Evolutionary conservation across 2,113 vertebrate species (phyloP), one percentile per base, ranked within the genome.

Genomic region (Henicopernis longicauda): DNA sequence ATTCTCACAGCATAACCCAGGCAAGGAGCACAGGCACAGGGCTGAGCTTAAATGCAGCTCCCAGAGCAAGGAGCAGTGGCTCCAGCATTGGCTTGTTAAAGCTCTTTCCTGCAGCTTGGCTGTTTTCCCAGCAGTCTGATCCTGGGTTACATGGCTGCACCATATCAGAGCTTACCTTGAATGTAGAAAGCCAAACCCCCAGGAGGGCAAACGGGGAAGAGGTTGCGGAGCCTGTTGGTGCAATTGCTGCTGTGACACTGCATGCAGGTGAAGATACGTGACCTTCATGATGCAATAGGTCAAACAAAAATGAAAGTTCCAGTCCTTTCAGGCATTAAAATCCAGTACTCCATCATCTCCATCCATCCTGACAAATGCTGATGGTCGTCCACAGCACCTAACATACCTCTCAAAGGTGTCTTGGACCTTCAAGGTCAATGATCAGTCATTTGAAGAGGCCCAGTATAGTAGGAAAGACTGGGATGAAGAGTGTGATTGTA

Each of bases 261-360:
- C 3, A 1, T 17, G 29, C 26, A 62, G 58, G 25, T 0, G 1
- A 6, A 7, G 8, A 36, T 58, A 45, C 25, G 17, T 85, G 65
- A 57, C 36, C 25, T 85, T 89, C 21, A 11, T 72, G 71, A 69
- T 69, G 26, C 27, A 72, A 4, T 5, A 92, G 84, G 36, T 63
- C 45, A 82, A 81, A 74, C 9, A 25, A 65, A 87, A 85, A 74
- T 32, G 1, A 45, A 82, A 61, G 32, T 20, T 70, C 13, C 3
- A 32, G 40, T 70, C 45, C 29, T 82, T 85, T 95, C 23, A 62
- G 70, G 7, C 15, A 8, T 85, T 89, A 72, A 87, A 95, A 84
- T 38, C 47, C 26, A 73, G 34, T 20, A 59, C 8, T 11, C 5
- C 38, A 15, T 58, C 10, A 5, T 82, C 58, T 61, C 40, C 25